A percentile compares a stretch with the other conserved stretches of the same genome.
phyloP scores from a whole-genome alignment of 1,140 invertebrate species.

The Theocolax elegans region DNA sequence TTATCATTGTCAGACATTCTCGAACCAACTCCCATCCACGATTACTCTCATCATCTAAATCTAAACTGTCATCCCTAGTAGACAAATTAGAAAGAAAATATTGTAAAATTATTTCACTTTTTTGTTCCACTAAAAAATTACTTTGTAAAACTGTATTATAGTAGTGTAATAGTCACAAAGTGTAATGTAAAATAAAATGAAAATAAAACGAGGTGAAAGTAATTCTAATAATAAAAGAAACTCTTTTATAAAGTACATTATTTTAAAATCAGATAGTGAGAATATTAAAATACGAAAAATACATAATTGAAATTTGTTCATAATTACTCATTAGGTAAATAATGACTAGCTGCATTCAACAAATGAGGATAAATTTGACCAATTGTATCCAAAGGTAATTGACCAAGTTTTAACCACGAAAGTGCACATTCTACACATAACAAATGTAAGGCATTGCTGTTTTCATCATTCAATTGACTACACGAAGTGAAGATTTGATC shows the following conservation, averaged over 20 bases:
- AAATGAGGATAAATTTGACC: slow-evolving; percentile 58
- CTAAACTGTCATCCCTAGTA: no score
- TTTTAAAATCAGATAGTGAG: no score
- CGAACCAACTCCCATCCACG: slow-evolving; percentile 56
- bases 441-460: slow-evolving; percentile 50
- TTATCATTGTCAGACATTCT: slow-evolving; percentile 57
- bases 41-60: slow-evolving; percentile 45
- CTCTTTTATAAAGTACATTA: no score
- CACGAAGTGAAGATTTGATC: slow-evolving; percentile 58
- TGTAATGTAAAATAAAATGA: background rate
- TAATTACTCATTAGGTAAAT: slow-evolving; percentile 54
- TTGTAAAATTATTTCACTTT: no score
- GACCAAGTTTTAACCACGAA: slow-evolving; percentile 57
- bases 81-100: no score
- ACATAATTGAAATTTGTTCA: no score
- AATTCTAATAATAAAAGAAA: no score
- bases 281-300: no score
- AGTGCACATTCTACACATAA: slow-evolving; percentile 56
- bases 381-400: slow-evolving; percentile 55
- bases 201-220: no score
- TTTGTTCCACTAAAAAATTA: background rate
- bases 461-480: slow-evolving; percentile 46
- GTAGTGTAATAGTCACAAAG: background rate
- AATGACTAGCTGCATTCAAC: slow-evolving; percentile 56
- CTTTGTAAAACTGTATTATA: background rate